Base-by-base conservation (phyloP, 2,888 invertebrate species). In the Gortyna flavago region DNA sequence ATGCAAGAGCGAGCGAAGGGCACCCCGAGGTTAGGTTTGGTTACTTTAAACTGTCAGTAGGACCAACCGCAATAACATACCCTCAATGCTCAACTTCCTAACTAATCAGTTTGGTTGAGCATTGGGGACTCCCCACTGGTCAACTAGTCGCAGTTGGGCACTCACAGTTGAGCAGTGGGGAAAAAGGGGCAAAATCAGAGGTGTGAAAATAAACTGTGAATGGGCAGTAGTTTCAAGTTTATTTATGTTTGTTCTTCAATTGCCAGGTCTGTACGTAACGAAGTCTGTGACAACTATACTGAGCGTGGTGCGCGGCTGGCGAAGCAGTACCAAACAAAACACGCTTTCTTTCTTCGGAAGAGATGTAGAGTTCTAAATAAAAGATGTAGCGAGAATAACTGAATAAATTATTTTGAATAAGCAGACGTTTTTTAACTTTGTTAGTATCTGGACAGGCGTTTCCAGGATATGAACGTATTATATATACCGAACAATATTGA, bases 281-380 rank as follows among this genome's bases (percentile, higher is more conserved):
- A 94, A 95, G 81, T 90, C 96, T 1, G 82, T 93, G 48, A 80
- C 92, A 21, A 92, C 94, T 3, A 92, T 95, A 25, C 78, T 95
- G 51, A 93, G 95, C 80, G 87, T 96, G 75, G 95, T 96, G 29
- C 94, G 96, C 41, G 96, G 95, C 0, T 96, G 96, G 96, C 92
- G 96, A 11, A 95, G 95, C 76, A 96, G 94, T 83, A 95, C 94
- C 25, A 95, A 95, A 80, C 93, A 91, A 74, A 96, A 96, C 85
- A 96, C 96, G 0, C 92, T 96, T 11, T 93, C 93, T 2, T 96
- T 96, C 88, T 96, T 95, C 81, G 96, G 96, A 8, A 93, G 87
- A 85, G 95, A 96, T 64, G 91, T 96, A 0, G 96, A 96, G 81
- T 96, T 96, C 83, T 95, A 87, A 87, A 48, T 29, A 44, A 59